Evolutionary conservation across 2,888 invertebrate species (phyloP), one percentile per base, ranked within the genome.

Genomic region (Chrysolina americana): DNA sequence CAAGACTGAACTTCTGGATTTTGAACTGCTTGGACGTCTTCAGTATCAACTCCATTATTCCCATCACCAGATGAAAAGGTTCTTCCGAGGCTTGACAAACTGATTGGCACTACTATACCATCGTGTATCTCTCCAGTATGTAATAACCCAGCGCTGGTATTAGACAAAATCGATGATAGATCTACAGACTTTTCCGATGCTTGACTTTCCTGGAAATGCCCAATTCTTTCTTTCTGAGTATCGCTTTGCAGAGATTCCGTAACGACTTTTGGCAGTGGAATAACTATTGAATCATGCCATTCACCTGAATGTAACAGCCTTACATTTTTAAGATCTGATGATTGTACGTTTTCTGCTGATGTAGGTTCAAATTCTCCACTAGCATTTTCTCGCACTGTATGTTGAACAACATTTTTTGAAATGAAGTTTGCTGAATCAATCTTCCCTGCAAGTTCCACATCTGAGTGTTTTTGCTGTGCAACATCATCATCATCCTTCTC

Each of bases 111-210:
- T 36, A 82, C 79, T 63, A 89, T 86, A 62, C 88, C 84, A 80
- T 91, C 91, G 80, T 91, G 91, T 78, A 90, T 89, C 83, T 91
- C 91, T 48, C 91, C 89, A n/a, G 89, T 89, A 83, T 90, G 89
- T 74, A 89, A 78, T 74, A 91, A 63, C 15, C 77, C 74, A 41
- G 48, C 63, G 11, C 77, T 73, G 28, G 48, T 48, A n/a, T 65
- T 71, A 17, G 75, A 64, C 2, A 75, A 53, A 9, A 65, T 41
- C 3, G 73, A 70, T 21, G 70, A 68, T 17, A 73, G 17, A n/a
- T 50, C 50, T n/a, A 50, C 13, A n/a, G 48, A 48, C 11, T 48
- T 68, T 19, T 5, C 28, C 23, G 68, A 56, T 4, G 66, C 47
- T 21, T 63, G 59, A 44, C 13, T 19, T 41, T 19, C 47, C 41